Evolutionary conservation across 1,140 invertebrate species (phyloP).

Genomic region (Leptonema lineaticorne): DNA sequence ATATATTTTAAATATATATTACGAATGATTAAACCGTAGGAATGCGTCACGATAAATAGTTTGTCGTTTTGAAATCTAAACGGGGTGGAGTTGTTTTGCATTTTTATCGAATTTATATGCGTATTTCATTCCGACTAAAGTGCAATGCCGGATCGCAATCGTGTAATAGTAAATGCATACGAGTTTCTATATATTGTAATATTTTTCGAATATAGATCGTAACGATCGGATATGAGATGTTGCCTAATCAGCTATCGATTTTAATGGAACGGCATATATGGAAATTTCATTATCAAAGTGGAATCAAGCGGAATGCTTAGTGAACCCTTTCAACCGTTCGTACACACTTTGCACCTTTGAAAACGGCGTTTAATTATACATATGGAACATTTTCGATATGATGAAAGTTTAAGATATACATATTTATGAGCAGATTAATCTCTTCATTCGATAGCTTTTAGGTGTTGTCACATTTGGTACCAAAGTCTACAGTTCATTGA

Average conservation of each 20-base stretch:
- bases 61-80: too few species aligned
- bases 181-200: too few species aligned
- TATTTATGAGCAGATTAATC: constrained; percentile 20
- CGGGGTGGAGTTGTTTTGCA: too few species aligned
- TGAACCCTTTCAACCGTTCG: not conserved
- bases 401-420: too few species aligned
- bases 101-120: not conserved
- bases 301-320: not conserved
- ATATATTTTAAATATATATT: too few species aligned
- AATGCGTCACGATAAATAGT: not conserved
- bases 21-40: too few species aligned
- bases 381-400: not conserved
- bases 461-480: constrained; percentile 8
- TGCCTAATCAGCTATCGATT: too few species aligned
- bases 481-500: not conserved
- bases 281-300: too few species aligned
- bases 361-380: not conserved
- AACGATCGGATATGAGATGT: too few species aligned
- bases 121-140: not conserved
- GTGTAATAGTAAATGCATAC: too few species aligned
- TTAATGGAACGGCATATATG: too few species aligned
- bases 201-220: too few species aligned
- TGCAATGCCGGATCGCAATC: not conserved
- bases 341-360: not conserved
- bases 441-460: constrained; percentile 14